Evolutionary conservation across 1,140 invertebrate genomes (phyloP).

Genomic region (Dendrolimus punctatus): DNA sequence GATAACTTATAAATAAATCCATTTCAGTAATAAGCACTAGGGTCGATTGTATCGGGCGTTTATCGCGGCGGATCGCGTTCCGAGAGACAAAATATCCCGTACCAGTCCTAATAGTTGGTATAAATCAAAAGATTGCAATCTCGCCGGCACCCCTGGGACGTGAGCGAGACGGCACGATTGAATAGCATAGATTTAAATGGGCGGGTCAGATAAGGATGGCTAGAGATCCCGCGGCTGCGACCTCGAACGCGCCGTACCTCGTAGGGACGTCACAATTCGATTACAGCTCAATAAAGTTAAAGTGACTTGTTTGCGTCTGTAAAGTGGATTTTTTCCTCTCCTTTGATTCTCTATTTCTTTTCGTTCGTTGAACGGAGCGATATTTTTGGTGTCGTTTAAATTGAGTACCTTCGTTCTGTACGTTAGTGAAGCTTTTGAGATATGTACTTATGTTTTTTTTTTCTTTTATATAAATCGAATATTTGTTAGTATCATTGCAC

Average conservation of each 20-base stretch:
- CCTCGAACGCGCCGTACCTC: conserved; percentile 32
- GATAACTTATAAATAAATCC: conserved; percentile 31
- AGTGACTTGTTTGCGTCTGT: conserved; percentile 70
- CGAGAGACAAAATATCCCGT: conserved; percentile 57
- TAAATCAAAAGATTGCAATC: conserved; percentile 72
- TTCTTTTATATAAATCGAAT: no score
- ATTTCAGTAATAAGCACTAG: conserved; percentile 60
- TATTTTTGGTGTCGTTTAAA: not conserved
- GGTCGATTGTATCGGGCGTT: conserved; percentile 48
- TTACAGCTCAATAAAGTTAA: conserved; percentile 72
- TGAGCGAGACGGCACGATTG: conserved; percentile 68
- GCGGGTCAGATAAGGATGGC: conserved; percentile 64
- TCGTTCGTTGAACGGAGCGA: conserved; percentile 15
- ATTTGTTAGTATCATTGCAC: no score
- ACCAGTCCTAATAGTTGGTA: conserved; percentile 69
- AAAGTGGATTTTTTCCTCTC: conserved; percentile 68
- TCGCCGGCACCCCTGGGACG: conserved; percentile 63
- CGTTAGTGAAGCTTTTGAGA: no score
- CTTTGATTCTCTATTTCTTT: conserved; percentile 47
- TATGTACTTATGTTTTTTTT: no score
- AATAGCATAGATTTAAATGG: conserved; percentile 72
- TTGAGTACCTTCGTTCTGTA: no score
- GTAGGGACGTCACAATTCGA: conserved; percentile 69
- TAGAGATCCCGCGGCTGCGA: conserved; percentile 50
- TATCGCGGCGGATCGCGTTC: conserved; percentile 54